These are phyloP conservation scores for Struthio camelus DNA, from an alignment of 2,113 vertebrate genomes.

Conservation along the genomic window DNA sequence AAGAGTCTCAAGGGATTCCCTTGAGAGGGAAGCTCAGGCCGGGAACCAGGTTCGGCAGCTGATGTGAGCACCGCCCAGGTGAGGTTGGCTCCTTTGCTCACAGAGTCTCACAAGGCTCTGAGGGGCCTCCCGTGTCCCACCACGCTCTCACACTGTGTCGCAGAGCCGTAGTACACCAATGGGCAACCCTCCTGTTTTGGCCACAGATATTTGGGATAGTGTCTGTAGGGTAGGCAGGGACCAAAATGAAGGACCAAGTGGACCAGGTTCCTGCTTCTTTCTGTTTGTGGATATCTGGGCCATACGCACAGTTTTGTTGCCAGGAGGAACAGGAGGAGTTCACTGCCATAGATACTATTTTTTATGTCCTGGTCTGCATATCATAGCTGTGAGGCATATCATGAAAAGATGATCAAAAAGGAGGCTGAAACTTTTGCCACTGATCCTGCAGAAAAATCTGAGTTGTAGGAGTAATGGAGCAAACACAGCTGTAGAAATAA, in stretches of 20 bases:
- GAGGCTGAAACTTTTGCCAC: neutral
- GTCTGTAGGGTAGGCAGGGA: neutral
- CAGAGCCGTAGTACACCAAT: fast-evolving
- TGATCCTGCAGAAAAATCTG: neutral
- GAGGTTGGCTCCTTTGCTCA: neutral
- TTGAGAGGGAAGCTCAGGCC: neutral
- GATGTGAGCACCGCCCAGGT: neutral
- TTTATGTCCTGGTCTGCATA: neutral
- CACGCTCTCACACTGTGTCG: neutral
- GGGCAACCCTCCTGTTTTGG: neutral
- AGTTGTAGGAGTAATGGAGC: neutral
- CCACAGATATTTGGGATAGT: neutral
- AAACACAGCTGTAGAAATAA: neutral
- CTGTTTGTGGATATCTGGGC: neutral
- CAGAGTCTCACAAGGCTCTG: neutral
- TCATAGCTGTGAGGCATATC: neutral
- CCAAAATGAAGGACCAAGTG: neutral
- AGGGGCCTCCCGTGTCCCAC: neutral
- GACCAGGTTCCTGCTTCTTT: neutral
- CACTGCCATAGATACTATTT: neutral
- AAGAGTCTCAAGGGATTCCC: neutral
- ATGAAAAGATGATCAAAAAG: neutral
- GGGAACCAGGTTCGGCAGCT: neutral
- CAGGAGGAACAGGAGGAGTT: neutral
- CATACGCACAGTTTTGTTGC: fast-evolving